A percentile compares a stretch with the other conserved stretches of the same genome.
Conservation (phyloP, 2,888 invertebrate species). For the Aricia artaxerxes region DNA sequence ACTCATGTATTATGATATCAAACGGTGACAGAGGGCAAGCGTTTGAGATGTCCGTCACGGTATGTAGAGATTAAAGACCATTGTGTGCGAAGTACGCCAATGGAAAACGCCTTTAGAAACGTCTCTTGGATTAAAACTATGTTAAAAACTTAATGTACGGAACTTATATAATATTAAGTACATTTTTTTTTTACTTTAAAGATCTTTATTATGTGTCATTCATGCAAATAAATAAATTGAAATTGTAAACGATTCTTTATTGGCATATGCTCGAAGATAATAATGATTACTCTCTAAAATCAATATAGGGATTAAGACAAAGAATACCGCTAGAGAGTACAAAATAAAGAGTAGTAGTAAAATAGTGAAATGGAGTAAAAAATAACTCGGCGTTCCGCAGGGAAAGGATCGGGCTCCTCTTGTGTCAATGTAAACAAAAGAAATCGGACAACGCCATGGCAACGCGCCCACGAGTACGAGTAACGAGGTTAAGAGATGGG, state of each 20-base stretch:
- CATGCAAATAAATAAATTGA: too few species aligned
- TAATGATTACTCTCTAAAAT: background rate
- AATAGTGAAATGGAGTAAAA: constrained; percentile 14
- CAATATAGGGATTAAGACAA: background rate
- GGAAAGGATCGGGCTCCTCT: constrained; percentile 7
- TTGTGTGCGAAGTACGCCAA: background rate
- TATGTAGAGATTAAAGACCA: background rate
- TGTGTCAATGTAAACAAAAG: constrained; percentile 24
- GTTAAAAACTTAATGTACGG: too few species aligned
- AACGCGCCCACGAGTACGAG: constrained; percentile 24
- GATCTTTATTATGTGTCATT: too few species aligned
- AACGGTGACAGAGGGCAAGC: constrained; percentile 7
- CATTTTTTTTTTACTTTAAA: too few species aligned
- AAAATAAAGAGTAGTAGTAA: background rate
- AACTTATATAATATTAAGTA: too few species aligned
- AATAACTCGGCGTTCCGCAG: background rate
- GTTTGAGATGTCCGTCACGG: constrained; percentile 17
- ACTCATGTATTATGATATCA: constrained; percentile 21
- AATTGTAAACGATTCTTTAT: background rate
- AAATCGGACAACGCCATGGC: constrained; percentile 26
- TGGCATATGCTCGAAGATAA: background rate
- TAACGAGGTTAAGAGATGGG: constrained; percentile 22
- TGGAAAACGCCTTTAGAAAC: background rate
- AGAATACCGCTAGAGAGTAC: background rate
- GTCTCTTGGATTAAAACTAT: background rate